These are phyloP conservation scores for Chelon labrosus DNA, from an alignment of 2,797 vertebrate genomes.

Conservation along the genomic window DNA sequence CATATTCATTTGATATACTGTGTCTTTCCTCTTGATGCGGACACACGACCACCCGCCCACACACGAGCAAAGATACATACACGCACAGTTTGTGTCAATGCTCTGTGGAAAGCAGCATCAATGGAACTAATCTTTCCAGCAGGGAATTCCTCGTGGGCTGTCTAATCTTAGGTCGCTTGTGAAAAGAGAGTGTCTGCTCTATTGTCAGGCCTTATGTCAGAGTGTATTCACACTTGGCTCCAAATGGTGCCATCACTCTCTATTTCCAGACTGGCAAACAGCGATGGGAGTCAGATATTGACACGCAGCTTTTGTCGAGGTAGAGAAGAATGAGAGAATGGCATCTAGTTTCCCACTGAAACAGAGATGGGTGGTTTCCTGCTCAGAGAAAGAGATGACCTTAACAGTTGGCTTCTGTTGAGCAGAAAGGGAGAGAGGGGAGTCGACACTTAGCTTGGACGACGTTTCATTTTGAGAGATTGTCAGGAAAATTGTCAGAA, in stretches of 20 bases:
- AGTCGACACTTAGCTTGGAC: not conserved
- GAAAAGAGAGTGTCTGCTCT: constrained; percentile 69
- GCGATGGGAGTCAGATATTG: constrained; percentile 59
- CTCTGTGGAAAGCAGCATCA: constrained; percentile 43
- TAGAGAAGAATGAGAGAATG: constrained; percentile 50
- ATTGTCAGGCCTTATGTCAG: constrained; percentile 73
- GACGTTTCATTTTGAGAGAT: constrained; percentile 8
- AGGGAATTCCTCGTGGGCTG: constrained; percentile 66
- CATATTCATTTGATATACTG: constrained; percentile 6
- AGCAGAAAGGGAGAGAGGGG: constrained; percentile 5
- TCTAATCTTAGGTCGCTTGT: constrained; percentile 65
- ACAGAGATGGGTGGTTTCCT: constrained; percentile 44
- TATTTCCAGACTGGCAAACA: constrained; percentile 64
- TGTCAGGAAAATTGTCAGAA: not conserved
- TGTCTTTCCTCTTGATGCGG: not conserved
- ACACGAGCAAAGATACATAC: not conserved
- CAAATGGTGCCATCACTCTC: constrained; percentile 68
- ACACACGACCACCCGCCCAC: not conserved
- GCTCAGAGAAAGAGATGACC: constrained; percentile 28
- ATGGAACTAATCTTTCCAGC: constrained; percentile 63
- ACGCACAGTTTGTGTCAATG: not conserved
- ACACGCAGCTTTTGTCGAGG: constrained; percentile 66
- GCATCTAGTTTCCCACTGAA: constrained; percentile 46
- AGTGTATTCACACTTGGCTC: constrained; percentile 68
- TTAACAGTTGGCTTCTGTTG: constrained; percentile 26